phyloP scores from a whole-genome alignment of 2,797 vertebrate species.

The Gastrophryne carolinensis region DNA sequence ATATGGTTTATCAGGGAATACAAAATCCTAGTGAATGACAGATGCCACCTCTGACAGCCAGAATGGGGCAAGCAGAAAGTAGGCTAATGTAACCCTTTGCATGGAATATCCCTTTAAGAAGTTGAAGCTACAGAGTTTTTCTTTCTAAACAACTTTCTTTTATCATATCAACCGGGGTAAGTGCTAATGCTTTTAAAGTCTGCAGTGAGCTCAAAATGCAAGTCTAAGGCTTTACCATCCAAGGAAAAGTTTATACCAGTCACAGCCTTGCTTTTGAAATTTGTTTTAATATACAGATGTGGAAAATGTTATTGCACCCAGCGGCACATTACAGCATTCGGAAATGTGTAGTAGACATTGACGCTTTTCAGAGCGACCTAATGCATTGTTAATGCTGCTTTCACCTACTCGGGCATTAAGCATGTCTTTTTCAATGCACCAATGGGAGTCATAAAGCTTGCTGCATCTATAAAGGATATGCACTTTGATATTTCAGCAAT shows the following conservation, averaged over 20 bases:
- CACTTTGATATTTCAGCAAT: constrained; percentile 26
- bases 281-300: constrained; percentile 26
- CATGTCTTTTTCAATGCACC: constrained; percentile 11
- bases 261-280: neutral
- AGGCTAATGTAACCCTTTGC: too few relatives aligned
- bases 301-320: constrained; percentile 28
- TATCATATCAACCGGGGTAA: neutral
- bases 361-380: constrained; percentile 9
- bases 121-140: too few relatives aligned
- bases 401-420: constrained; percentile 18
- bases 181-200: neutral
- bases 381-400: constrained; percentile 29
- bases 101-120: too few relatives aligned
- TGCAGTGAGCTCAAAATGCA: neutral
- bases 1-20: too few relatives aligned
- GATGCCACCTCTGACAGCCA: too few relatives aligned
- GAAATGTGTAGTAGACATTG: neutral
- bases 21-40: too few relatives aligned
- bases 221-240: too few relatives aligned
- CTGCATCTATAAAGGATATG: constrained; percentile 33
- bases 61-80: too few relatives aligned
- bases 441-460: constrained; percentile 17
- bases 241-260: neutral
- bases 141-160: too few relatives aligned
- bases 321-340: constrained; percentile 12